phyloP scores from a whole-genome alignment of 2,797 vertebrate species.

The Sparus aurata region DNA sequence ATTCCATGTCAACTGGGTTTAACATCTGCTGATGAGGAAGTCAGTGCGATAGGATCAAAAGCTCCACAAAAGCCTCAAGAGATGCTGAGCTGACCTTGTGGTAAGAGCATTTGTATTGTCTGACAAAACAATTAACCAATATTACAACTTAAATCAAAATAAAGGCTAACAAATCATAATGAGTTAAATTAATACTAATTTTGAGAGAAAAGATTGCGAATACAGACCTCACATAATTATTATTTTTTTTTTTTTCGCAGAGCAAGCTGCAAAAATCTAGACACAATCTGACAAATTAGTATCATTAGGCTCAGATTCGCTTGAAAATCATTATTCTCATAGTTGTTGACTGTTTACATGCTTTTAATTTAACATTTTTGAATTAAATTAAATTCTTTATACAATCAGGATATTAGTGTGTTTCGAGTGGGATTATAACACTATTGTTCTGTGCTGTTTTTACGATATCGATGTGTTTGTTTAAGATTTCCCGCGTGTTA shows the following conservation, averaged over 20 bases:
- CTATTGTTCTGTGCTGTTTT: neutral
- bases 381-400: neutral
- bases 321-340: neutral
- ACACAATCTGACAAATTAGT: neutral
- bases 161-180: too few relatives aligned
- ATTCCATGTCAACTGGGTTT: neutral
- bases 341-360: neutral
- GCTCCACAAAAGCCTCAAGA: neutral
- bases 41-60: neutral
- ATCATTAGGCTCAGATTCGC: neutral
- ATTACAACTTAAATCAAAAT: too few relatives aligned
- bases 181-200: too few relatives aligned
- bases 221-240: neutral
- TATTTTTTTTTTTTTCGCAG: neutral
- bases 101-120: neutral
- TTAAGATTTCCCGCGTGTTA: slow-evolving; percentile 61
- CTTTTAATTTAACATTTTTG: neutral
- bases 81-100: neutral
- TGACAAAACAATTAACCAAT: too few relatives aligned
- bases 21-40: neutral
- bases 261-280: too few relatives aligned
- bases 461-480: neutral
- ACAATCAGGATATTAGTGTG: neutral
- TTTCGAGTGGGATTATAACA: neutral
- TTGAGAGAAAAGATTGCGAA: neutral